Evolutionary conservation across 2,797 vertebrate species (phyloP), one percentile per base, ranked within the genome.

Genomic region (Amblyopsis hoosieri): DNA sequence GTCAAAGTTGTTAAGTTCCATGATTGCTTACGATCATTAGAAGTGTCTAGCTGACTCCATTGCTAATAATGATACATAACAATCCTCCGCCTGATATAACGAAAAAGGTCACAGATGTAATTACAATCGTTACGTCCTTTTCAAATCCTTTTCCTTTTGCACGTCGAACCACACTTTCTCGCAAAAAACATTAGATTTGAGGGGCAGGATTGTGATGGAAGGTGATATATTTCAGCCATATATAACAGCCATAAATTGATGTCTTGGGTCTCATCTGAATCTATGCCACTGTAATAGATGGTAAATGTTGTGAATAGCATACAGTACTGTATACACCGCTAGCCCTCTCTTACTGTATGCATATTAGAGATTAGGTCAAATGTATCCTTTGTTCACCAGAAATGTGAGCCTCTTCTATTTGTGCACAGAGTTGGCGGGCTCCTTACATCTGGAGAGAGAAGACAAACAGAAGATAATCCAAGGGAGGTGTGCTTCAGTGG

Each of bases 401-500:
- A 37, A 9, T 23, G 23, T 23, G 23, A 23, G 23, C 37, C 37
- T 37, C 6, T 8, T 37, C 33, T 45, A 69, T 85, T 80, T 79
- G 74, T 77, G 78, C 75, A 55, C 23, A 45, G 57, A 64, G 69
- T 69, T 75, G 59, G 51, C 61, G 66, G 46, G 54, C 4, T 11
- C 9, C 3, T 13, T 63, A 53, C 48, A 71, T 79, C 66, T 60
- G 67, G 66, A 62, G 67, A 79, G 78, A 82, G 67, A 72, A 75
- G 83, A 87, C 67, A 86, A 89, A 85, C 78, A 78, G 61, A 56
- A 72, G 69, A 84, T 90, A 85, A 90, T 90, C 88, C 72, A 0
- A 80, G 77, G 74, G 79, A 37, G 37, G 75, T 87, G 87, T 69
- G 76, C 81, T 86, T 83, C 78, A 46, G 69, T 82, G 82, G 80